Evolutionary conservation across 1,140 invertebrate species (phyloP), one percentile per base, ranked within the genome.

Genomic region (Pseudomyrmex sp.): DNA sequence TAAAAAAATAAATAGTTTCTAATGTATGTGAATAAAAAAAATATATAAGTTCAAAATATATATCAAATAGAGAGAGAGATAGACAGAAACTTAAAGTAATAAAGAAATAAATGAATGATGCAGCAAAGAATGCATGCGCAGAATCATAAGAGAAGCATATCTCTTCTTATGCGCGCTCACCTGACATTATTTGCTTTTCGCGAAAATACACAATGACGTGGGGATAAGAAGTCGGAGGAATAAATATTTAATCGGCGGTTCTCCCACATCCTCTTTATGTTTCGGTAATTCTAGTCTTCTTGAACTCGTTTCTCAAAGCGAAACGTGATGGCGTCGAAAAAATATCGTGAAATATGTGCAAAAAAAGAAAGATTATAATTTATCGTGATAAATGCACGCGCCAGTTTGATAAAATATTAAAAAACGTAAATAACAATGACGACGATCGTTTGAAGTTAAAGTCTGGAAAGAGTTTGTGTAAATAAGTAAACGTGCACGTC

Each of bases 261-360:
- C 35, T 48, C 54, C 20, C 76, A 12, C 35, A 70, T 13, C 65
- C 3, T 12, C 10, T n/a, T 48, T 23, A 54, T 12, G n/a, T 50
- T 75, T 65, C 73, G 46, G 20, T 82, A 73, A 73, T 82, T 74
- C 23, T 23, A 52, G 69, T 74, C 74, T 74, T 46, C 61, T 82
- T 74, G 23, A 82, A 82, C 59, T 72, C 46, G 13, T 70, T 10
- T 8, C 23, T 65, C n/a, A 46, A 12, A 5, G 2, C 8, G 26
- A 18, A 2, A 44, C 12, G 9, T 52, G 44, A 48, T 13, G 3
- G 61, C 12, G 0, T 8, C 8, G 26, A 35, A 9, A 23, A 62
- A 62, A 13, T 20, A 5, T 46, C 54, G 10, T 26, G 26, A 54
- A 82, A 52, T 74, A 35, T 10, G 35, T 0, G 35, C 35, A 7